Evolutionary conservation across 2,113 vertebrate genomes (phyloP), one percentile per base, ranked within the genome.

Genomic region (Gasterosteus nipponicus): DNA sequence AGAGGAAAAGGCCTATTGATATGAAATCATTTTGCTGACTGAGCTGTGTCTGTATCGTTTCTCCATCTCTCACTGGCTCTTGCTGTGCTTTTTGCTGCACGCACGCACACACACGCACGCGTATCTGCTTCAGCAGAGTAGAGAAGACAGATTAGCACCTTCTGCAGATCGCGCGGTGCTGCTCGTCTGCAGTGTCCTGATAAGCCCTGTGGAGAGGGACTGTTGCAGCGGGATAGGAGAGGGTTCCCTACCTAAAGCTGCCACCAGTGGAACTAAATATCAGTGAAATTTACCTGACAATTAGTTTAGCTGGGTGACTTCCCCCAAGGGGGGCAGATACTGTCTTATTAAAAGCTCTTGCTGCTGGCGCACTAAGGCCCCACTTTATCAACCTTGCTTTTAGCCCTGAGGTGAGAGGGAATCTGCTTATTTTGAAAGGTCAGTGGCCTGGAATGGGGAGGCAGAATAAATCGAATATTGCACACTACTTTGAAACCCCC

Each of bases 161-260:
- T 85, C 89, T 87, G 75, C 89, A 82, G 84, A 84, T 82, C 79
- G 86, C 79, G 71, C 84, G 76, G 71, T 73, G 46, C 82, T 91
- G 79, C 78, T 90, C 90, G 58, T 87, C 93, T 95, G 93, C 89
- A 82, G 75, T 62, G 19, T 69, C 82, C 86, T 72, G 93, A 95
- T 95, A 94, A 94, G 90, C 86, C 59, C 76, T 41, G 44, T 64
- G 77, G 72, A 85, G 49, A 76, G 47, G n/a, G 81, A 31, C 75
- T 56, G 76, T 73, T 83, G 69, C 65, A 85, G 75, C 61, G 60
- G 53, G 35, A 74, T 65, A 78, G 78, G 14, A 3, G 47, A 74
- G 46, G 74, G 59, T 75, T 49, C 62, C 78, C 29, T 12, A 19
- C 58, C 63, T 0, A 5, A 59, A 87, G 73, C 79, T 72, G 60